Evolutionary conservation across 2,113 vertebrate species (phyloP).

Genomic region (Takifugu bimaculatus): DNA sequence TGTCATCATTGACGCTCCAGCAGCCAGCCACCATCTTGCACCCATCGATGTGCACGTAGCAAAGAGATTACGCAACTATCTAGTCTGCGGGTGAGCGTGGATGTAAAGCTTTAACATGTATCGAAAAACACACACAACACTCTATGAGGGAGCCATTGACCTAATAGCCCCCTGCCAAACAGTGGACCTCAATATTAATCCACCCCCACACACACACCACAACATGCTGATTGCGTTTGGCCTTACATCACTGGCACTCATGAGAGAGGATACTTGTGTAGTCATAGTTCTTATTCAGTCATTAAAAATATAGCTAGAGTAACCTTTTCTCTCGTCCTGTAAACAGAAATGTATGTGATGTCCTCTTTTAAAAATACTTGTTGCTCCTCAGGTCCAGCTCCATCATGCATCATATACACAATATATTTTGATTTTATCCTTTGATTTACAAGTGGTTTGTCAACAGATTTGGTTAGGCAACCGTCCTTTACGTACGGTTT

Average conservation of each 20-base stretch:
- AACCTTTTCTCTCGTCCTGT: background rate
- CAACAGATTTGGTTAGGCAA: no score
- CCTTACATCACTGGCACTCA: background rate
- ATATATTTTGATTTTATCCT: no score
- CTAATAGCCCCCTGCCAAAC: slow-evolving; percentile 1
- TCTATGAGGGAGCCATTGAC: background rate
- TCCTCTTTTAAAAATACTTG: background rate
- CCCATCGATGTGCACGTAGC: slow-evolving; percentile 56
- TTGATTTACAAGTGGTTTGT: no score
- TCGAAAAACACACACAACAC: background rate
- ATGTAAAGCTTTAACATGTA: slow-evolving; percentile 17
- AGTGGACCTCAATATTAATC: background rate
- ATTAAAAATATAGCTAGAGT: background rate
- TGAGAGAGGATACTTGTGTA: background rate
- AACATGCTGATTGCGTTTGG: slow-evolving; percentile 2
- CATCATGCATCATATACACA: no score
- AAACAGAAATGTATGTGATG: no score
- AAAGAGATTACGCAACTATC: slow-evolving; percentile 62
- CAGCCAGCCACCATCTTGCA: slow-evolving; percentile 62
- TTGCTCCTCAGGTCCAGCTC: no score
- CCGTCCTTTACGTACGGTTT: background rate
- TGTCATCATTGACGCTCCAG: slow-evolving; percentile 36
- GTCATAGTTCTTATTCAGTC: background rate
- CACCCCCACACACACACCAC: background rate
- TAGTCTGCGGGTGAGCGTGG: slow-evolving; percentile 32